Conservation (phyloP, 2,888 invertebrate species). For the Lycophotia porphyrea region DNA sequence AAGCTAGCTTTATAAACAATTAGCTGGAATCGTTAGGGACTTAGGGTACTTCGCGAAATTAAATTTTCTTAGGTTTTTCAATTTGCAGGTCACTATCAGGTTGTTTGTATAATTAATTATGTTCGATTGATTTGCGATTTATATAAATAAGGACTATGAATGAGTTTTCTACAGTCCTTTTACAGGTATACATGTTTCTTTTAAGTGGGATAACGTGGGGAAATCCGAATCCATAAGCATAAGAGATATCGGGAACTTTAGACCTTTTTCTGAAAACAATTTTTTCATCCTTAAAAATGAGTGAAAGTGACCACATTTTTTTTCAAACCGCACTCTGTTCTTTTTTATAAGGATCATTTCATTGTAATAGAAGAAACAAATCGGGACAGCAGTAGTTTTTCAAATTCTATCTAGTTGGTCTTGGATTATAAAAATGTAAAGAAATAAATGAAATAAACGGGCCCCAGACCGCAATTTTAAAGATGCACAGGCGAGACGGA, state of each 20-base stretch:
- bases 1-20: not conserved
- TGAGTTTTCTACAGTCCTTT: not conserved
- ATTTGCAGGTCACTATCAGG: not conserved
- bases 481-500: too few species aligned
- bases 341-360: too few species aligned
- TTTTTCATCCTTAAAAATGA: not conserved
- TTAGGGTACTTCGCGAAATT: not conserved
- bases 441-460: too few species aligned
- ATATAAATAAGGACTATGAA: not conserved
- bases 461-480: too few species aligned
- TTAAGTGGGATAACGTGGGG: not conserved
- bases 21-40: not conserved
- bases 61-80: not conserved
- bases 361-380: too few species aligned
- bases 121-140: not conserved
- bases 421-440: too few species aligned
- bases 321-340: too few species aligned
- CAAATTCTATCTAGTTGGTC: too few species aligned
- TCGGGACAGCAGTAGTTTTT: too few species aligned
- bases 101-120: not conserved
- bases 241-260: not conserved
- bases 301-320: too few species aligned
- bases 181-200: not conserved
- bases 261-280: not conserved
- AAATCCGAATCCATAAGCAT: not conserved